Evolutionary conservation across 35 echinoderm and acorn worm species (phyloP).

Genomic region (Apostichopus parvimensis): DNA sequence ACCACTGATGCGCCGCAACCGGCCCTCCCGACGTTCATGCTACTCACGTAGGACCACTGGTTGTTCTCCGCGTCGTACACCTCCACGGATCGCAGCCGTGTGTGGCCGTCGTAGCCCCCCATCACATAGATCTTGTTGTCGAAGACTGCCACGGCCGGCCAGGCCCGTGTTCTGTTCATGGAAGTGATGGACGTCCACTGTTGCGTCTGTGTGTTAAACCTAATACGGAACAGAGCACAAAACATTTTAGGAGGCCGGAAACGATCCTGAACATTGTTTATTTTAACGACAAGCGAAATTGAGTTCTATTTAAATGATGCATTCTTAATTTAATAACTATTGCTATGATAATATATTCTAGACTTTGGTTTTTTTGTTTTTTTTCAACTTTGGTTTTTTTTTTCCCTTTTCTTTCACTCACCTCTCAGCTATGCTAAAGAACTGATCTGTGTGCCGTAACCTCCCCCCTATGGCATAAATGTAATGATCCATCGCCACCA

Average conservation of each 20-base stretch:
- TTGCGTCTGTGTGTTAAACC: constrained; percentile 99
- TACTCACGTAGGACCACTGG: constrained; percentile 76
- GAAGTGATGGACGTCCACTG: constrained; percentile 96
- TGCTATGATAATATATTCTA: no score
- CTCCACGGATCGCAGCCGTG: constrained; percentile 82
- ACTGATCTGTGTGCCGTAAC: constrained; percentile 95
- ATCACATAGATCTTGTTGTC: constrained; percentile 99
- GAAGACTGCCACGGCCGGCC: constrained; percentile 90
- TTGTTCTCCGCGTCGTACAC: constrained; percentile 92
- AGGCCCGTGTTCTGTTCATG: constrained; percentile 83
- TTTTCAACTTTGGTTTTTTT: no score
- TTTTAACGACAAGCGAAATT: neutral
- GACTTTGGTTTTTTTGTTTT: no score
- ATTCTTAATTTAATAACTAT: no score
- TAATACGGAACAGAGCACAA: constrained; percentile 15
- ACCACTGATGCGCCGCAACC: constrained; percentile 89
- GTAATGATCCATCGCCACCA: constrained; percentile 99
- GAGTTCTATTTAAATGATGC: neutral
- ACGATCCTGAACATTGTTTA: no score
- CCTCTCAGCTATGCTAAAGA: constrained; percentile 97
- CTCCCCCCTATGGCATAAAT: constrained; percentile 98
- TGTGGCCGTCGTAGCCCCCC: constrained; percentile 92
- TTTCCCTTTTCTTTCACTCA: constrained; percentile 16
- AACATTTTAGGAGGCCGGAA: neutral
- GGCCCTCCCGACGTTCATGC: constrained; percentile 86